Evolutionary conservation across 2,888 invertebrate genomes (phyloP).

Genomic region (Monoplex corrugatus): DNA sequence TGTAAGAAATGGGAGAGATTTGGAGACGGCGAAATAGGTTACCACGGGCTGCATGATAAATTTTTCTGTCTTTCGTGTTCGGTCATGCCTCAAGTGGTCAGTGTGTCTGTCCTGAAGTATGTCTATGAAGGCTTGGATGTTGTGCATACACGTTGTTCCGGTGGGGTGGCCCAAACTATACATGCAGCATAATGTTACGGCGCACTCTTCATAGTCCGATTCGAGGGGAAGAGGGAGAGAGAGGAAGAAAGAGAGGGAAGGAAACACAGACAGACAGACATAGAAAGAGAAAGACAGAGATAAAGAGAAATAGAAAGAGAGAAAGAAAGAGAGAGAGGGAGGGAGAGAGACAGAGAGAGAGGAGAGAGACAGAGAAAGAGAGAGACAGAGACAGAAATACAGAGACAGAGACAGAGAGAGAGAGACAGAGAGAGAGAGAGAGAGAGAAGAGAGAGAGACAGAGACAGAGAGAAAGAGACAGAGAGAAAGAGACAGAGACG

Average conservation of each 20-base stretch:
- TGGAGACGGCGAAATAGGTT: too few species aligned
- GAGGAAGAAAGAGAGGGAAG: not conserved
- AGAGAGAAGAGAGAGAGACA: not conserved
- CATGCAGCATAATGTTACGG: too few species aligned
- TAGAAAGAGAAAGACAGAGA: conserved; percentile 19
- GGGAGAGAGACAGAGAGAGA: not conserved
- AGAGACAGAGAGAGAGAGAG: conserved; percentile 10
- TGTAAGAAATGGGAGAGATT: too few species aligned
- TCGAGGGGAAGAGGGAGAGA: not conserved
- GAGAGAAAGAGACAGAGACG: not conserved
- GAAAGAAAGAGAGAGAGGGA: not conserved
- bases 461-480: not conserved
- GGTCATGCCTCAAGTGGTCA: too few species aligned
- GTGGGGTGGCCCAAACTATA: too few species aligned
- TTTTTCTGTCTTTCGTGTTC: too few species aligned
- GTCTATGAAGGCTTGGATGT: too few species aligned
- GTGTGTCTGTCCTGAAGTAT: too few species aligned
- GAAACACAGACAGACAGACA: not conserved
- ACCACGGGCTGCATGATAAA: too few species aligned
- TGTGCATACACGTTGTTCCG: too few species aligned
- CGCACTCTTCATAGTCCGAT: not conserved
- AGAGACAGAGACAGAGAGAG: not conserved
- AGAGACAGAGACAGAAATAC: not conserved
- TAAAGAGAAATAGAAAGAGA: conserved; percentile 3
- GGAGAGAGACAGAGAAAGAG: conserved; percentile 32